A percentile compares a stretch with the other conserved stretches of the same genome.
Conservation (phyloP, 2,113 vertebrate species). For the Semicossyphus pulcher region DNA sequence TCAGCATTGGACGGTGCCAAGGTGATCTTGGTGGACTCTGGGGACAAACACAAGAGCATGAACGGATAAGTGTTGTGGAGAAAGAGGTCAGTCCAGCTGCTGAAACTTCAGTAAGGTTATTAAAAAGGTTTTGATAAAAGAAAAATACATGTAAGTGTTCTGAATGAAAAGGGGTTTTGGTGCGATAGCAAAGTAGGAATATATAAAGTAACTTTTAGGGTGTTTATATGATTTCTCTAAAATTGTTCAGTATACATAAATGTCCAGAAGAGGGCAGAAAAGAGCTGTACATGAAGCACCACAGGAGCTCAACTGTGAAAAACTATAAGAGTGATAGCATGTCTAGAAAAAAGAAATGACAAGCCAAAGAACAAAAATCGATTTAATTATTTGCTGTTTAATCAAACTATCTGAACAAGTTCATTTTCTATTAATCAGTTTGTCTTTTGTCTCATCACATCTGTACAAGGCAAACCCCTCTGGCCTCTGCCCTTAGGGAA, state of each 20-base stretch:
- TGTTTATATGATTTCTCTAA: background rate
- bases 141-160: background rate
- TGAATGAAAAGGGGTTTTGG: background rate
- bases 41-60: background rate
- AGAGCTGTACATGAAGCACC: conserved; percentile 43
- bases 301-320: background rate
- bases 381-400: background rate
- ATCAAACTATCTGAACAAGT: conserved; percentile 8
- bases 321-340: background rate
- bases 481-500: conserved; percentile 28
- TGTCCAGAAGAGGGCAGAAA: conserved; percentile 76
- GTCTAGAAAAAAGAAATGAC: background rate
- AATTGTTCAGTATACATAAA: conserved; percentile 28
- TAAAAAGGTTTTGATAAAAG: background rate
- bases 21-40: conserved; percentile 95
- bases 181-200: background rate
- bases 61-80: background rate
- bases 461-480: conserved; percentile 20
- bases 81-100: background rate
- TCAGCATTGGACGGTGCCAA: conserved; percentile 91
- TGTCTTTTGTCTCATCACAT: conserved; percentile 21
- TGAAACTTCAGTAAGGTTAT: background rate
- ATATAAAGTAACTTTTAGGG: background rate
- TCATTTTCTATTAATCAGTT: conserved; percentile 9
- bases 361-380: background rate